These are phyloP conservation scores for Monomorium pharaonis DNA, from an alignment of 1,140 invertebrate genomes.

Conservation along the genomic window DNA sequence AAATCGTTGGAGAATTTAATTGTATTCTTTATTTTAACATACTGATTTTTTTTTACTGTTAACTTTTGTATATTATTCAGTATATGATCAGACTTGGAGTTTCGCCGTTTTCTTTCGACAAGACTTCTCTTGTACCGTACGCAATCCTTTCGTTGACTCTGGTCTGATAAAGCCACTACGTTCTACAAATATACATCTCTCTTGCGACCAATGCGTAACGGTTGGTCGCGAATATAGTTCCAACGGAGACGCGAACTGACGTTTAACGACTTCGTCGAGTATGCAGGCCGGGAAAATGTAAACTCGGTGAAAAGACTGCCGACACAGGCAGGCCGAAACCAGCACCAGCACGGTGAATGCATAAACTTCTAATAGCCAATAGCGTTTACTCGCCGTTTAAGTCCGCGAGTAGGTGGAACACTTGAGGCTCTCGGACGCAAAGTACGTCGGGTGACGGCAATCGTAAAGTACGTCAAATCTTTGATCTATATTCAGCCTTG, in stretches of 20 bases:
- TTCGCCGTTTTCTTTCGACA: neutral
- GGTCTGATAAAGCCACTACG: neutral
- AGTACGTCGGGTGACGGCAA: constrained; percentile 62
- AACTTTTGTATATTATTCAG: neutral
- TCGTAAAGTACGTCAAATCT: constrained; percentile 83
- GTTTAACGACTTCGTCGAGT: constrained; percentile 36
- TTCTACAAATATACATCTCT: constrained; percentile 43
- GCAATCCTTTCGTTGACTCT: neutral
- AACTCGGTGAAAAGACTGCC: constrained; percentile 15
- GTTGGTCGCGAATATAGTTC: constrained; percentile 20
- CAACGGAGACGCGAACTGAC: neutral
- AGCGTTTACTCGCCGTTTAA: constrained; percentile 71
- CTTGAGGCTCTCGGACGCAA: constrained; percentile 36
- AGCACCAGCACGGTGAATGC: constrained; percentile 27
- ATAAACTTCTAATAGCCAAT: constrained; percentile 76
- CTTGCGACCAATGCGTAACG: constrained; percentile 11
- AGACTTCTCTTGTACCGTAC: neutral
- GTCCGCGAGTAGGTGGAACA: constrained; percentile 40
- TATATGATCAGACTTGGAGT: neutral
- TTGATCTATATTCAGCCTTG: constrained; percentile 82
- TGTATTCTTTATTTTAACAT: neutral
- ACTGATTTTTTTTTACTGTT: neutral
- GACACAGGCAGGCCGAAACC: constrained; percentile 1
- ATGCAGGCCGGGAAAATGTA: constrained; percentile 21
- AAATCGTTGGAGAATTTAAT: neutral